Evolutionary conservation across 2,797 vertebrate species (phyloP), one percentile per base, ranked within the genome.

Genomic region (Selene dorsalis): DNA sequence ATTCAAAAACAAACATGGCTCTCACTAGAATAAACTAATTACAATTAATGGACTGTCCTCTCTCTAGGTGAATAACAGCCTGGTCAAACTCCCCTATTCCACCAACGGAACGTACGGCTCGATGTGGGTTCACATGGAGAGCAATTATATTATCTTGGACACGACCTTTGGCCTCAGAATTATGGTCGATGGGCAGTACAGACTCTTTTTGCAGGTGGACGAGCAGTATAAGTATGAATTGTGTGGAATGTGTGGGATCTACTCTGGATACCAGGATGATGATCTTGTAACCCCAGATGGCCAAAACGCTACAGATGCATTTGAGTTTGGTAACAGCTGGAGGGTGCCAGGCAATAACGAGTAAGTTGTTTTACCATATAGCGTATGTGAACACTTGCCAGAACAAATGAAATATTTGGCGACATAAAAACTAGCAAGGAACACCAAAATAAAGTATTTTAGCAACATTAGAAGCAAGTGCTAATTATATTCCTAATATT

Each of bases 201-300:
- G 96, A 45, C 91, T 97, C 41, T 95, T 96, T 76, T 79, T 97
- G 61, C 93, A 94, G 66, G 95, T 94, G 73, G 94, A 95, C 41
- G 96, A 96, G 66, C 90, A 86, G 50, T 94, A 95, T 85, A 91
- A 89, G 83, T 95, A 93, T 45, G 86, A 91, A 17, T 71, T 96
- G n/a, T 95, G 95, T 22, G 96, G 96, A 52, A 80, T 96, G 30
- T 97, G 96, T 67, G 96, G 96, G 17, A 96, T 94, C 11, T 96
- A 95, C 84, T 96, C 95, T 30, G 92, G 84, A 53, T 80, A 89
- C 79, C 94, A 94, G 79, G 91, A 84, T 0, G 95, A 96, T 79
- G 96, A 96, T 82, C 95, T 96, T 24, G 20, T 94, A 39, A 94
- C 74, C 48, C 93, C 96, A 0, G 93, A 87, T 12, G 92, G 95